Evolutionary conservation across 1,140 invertebrate species (phyloP).

Genomic region (Eufriesea mexicana): DNA sequence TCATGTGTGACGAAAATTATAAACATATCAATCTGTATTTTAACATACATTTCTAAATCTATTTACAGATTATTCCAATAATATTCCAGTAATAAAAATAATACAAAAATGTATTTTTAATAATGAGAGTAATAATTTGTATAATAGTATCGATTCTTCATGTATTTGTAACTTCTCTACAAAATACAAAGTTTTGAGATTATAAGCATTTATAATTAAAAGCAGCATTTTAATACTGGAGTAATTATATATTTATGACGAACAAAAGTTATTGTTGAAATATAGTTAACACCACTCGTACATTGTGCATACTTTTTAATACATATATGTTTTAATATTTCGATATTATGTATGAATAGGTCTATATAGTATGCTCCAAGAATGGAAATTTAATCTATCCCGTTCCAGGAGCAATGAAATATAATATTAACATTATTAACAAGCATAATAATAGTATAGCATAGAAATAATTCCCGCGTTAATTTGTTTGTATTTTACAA

Average conservation of each 20-base stretch:
- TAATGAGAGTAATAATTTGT: not conserved
- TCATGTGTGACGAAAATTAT: too few relatives aligned
- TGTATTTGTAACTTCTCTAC: not conserved
- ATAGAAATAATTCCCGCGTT: conserved; percentile 15
- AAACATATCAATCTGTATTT: too few relatives aligned
- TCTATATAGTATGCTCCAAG: not conserved
- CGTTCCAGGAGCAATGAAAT: not conserved
- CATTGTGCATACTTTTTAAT: not conserved
- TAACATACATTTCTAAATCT: too few relatives aligned
- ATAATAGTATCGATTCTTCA: not conserved
- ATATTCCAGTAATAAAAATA: too few relatives aligned
- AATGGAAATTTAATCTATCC: conserved; percentile 2
- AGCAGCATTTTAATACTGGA: not conserved
- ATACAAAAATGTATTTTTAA: too few relatives aligned
- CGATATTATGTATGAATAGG: not conserved
- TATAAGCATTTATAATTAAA: not conserved
- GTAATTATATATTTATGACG: not conserved
- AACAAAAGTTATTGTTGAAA: not conserved
- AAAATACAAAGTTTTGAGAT: not conserved
- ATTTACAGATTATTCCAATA: too few relatives aligned
- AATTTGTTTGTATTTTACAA: not conserved
- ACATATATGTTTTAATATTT: not conserved
- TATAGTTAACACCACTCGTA: not conserved
- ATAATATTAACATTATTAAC: not conserved
- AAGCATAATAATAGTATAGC: not conserved